Evolutionary conservation across 1,140 invertebrate genomes (phyloP).

Genomic region (Neodiprion pinetum): DNA sequence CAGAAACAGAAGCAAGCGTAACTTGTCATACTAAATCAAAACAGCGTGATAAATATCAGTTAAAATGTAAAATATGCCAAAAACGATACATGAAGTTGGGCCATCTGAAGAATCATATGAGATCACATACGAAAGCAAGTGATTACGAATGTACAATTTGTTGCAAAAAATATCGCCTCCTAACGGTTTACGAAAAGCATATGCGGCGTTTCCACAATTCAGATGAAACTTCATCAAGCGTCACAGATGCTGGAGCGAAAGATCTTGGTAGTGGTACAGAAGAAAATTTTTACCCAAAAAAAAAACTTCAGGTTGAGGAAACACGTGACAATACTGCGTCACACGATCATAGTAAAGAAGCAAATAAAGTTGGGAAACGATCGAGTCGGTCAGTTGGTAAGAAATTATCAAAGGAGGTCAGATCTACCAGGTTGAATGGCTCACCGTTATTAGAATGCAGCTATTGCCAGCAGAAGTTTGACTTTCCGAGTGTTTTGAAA

Average conservation of each 20-base stretch:
- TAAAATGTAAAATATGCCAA: constrained; percentile 42
- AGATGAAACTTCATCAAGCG: background rate
- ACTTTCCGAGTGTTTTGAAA: constrained; percentile 62
- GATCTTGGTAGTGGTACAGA: constrained; percentile 7
- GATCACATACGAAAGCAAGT: constrained; percentile 28
- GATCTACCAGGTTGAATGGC: constrained; percentile 8
- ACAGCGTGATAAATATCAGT: constrained; percentile 23
- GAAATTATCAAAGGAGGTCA: constrained; percentile 19
- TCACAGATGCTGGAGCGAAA: background rate
- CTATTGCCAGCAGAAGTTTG: constrained; percentile 47
- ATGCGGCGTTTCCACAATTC: constrained; percentile 34
- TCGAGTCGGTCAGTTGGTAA: background rate
- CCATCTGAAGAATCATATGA: constrained; percentile 44
- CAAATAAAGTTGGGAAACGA: constrained; percentile 3
- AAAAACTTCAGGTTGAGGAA: background rate
- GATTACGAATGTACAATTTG: constrained; percentile 39
- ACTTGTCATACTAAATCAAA: background rate
- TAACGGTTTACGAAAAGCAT: constrained; percentile 39
- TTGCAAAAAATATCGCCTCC: constrained; percentile 36
- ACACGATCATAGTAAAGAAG: background rate
- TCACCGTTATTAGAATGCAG: constrained; percentile 30
- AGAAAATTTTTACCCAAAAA: background rate
- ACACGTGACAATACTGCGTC: background rate
- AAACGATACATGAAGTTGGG: constrained; percentile 42
- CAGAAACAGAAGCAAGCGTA: constrained; percentile 17